Evolutionary conservation across 2,888 invertebrate genomes (phyloP).

Genomic region (Rhagonycha lutea): DNA sequence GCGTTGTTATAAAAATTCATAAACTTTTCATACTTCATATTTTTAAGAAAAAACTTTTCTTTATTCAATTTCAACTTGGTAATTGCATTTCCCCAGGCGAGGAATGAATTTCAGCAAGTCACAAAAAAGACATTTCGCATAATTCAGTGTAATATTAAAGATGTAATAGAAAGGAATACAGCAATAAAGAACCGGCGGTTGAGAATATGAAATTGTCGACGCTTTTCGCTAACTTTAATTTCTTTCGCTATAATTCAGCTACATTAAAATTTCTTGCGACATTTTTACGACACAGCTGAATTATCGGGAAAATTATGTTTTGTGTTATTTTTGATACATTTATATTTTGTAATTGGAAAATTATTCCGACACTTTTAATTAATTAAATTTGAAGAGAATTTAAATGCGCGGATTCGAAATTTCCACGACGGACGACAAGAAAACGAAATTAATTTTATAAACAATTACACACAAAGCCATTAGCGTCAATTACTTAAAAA

Average conservation of each 20-base stretch:
- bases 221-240: conserved; percentile 33
- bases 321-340: conserved; percentile 35
- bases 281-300: conserved; percentile 30
- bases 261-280: conserved; percentile 33
- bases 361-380: conserved; percentile 11
- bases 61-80: conserved; percentile 30
- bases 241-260: conserved; percentile 31
- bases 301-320: conserved; percentile 32
- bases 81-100: conserved; percentile 30
- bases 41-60: conserved; percentile 7
- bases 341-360: conserved; percentile 35
- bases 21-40: conserved; percentile 17
- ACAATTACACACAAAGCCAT: conserved; percentile 4
- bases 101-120: conserved; percentile 31
- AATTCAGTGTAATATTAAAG: conserved; percentile 36
- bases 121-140: conserved; percentile 33
- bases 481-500: conserved; percentile 15
- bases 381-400: background rate
- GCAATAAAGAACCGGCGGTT: conserved; percentile 34
- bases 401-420: background rate
- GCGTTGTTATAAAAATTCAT: background rate
- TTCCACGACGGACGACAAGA: background rate
- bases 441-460: background rate
- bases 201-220: conserved; percentile 34
- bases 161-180: conserved; percentile 35